A percentile compares a stretch with the other conserved stretches of the same genome.
phyloP scores from a whole-genome alignment of 2,797 vertebrate genomes.

The Macrochelys suwanniensis region DNA sequence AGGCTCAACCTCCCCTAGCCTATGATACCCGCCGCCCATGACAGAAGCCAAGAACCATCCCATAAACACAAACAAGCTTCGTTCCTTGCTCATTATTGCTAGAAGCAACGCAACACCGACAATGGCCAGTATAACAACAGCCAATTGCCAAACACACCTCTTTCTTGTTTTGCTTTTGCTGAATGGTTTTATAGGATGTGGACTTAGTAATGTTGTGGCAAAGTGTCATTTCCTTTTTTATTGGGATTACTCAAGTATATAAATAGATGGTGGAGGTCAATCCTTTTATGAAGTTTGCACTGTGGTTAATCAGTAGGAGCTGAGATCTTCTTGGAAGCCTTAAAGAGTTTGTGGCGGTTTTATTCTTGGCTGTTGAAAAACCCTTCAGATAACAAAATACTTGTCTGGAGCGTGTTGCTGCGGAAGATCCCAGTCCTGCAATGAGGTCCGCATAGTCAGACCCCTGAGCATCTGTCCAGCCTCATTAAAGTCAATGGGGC shows the following conservation, averaged over 20 bases:
- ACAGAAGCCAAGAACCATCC: constrained; percentile 32
- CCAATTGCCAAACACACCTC: constrained; percentile 63
- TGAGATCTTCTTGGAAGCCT: not conserved
- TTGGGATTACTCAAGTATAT: constrained; percentile 69
- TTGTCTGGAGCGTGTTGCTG: not conserved
- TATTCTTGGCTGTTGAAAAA: not conserved
- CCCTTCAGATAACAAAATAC: not conserved
- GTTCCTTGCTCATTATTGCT: constrained; percentile 68
- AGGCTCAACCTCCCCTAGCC: no score
- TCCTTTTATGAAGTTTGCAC: constrained; percentile 72
- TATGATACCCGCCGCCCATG: no score
- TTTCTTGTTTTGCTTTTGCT: not conserved
- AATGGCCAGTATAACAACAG: constrained; percentile 63
- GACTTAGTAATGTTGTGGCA: constrained; percentile 77
- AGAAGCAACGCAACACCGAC: constrained; percentile 51
- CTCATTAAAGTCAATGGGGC: not conserved
- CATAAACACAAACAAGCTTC: constrained; percentile 61
- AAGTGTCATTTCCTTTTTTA: constrained; percentile 76
- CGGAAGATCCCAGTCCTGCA: not conserved
- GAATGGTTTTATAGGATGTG: constrained; percentile 74
- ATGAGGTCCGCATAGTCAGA: not conserved
- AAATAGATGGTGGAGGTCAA: constrained; percentile 60
- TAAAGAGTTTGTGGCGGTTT: not conserved
- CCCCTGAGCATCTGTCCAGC: not conserved
- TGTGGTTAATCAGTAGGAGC: constrained; percentile 77